Evolutionary conservation across 2,888 invertebrate species (phyloP), one percentile per base, ranked within the genome.

Genomic region (Troides helena): DNA sequence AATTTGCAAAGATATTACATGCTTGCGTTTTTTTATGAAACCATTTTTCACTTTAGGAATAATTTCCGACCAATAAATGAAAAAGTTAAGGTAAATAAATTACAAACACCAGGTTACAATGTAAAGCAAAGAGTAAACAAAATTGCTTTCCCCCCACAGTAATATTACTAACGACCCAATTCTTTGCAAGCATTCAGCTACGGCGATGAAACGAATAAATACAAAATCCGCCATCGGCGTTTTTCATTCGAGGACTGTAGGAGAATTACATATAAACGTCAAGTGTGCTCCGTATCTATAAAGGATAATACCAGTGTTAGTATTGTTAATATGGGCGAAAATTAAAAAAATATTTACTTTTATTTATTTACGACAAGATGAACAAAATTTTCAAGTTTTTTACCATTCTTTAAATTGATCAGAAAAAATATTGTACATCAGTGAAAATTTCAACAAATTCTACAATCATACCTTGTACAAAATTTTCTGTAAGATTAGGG

Each of bases 81-180:
- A 82, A 85, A 85, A 77, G 84, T 83, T 87, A 86, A 78, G 82
- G 82, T 81, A 87, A 90, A 89, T 88, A 85, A 86, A 86, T 87
- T 88, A 90, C 88, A 90, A 30, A 90, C 89, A 87, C 84, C 83
- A 84, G 81, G 82, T 86, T 84, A 86, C 85, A 88, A 87, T 88
- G 85, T 82, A 85, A 90, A 87, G 89, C 90, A 90, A 89, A 89
- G 90, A 86, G 87, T 86, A 88, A 90, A 90, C 89, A 87, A 90
- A 90, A 90, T 89, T 87, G 88, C 83, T 89, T 89, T 88, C 46
- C 14, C 83, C 84, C 86, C 85, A 88, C 90, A 91, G 88, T 89
- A 91, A 90, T 91, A 89, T 90, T 89, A 89, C 90, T 91, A 91
- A 92, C 90, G 91, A 92, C 81, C 86, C 90, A 87, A 92, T 91